Percentiles rank a stretch among this genome's conserved stretches.
phyloP scores from a whole-genome alignment of 2,888 invertebrate species.

The Clusia tigrina region DNA sequence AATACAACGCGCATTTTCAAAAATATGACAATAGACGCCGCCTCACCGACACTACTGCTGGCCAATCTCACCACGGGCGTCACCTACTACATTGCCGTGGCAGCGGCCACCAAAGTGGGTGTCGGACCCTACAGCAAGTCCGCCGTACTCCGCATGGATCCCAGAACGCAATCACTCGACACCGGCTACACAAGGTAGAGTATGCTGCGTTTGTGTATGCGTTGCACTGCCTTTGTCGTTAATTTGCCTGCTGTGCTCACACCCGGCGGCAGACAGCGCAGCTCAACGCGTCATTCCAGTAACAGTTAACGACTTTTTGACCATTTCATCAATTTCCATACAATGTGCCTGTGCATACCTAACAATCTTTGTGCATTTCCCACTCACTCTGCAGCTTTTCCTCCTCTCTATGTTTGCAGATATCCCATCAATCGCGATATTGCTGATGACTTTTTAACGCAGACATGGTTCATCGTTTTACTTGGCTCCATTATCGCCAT shows the following conservation, averaged over 20 bases:
- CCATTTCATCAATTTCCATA: constrained; percentile 18
- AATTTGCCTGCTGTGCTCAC: not conserved
- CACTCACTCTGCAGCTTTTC: constrained; percentile 8
- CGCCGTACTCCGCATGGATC: constrained; percentile 71
- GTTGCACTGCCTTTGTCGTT: constrained; percentile 34
- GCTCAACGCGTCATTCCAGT: constrained; percentile 51
- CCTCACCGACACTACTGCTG: constrained; percentile 76
- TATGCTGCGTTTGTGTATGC: constrained; percentile 9
- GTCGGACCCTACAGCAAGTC: constrained; percentile 81
- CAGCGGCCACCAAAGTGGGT: constrained; percentile 83
- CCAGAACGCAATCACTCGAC: constrained; percentile 67
- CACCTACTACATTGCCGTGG: constrained; percentile 83
- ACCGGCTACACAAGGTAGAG: constrained; percentile 61
- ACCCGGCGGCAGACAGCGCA: not conserved
- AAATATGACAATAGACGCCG: constrained; percentile 77
- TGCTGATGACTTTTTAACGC: constrained; percentile 80
- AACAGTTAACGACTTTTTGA: constrained; percentile 53
- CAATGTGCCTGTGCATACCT: not conserved
- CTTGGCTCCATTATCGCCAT: constrained; percentile 86
- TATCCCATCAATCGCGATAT: constrained; percentile 67
- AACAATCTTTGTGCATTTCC: constrained; percentile 4
- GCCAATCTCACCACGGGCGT: constrained; percentile 83
- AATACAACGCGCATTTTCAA: constrained; percentile 69
- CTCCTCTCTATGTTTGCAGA: constrained; percentile 52
- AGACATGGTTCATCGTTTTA: constrained; percentile 90